phyloP scores from a whole-genome alignment of 2,888 invertebrate species.

The Oxyscelio sp. region DNA sequence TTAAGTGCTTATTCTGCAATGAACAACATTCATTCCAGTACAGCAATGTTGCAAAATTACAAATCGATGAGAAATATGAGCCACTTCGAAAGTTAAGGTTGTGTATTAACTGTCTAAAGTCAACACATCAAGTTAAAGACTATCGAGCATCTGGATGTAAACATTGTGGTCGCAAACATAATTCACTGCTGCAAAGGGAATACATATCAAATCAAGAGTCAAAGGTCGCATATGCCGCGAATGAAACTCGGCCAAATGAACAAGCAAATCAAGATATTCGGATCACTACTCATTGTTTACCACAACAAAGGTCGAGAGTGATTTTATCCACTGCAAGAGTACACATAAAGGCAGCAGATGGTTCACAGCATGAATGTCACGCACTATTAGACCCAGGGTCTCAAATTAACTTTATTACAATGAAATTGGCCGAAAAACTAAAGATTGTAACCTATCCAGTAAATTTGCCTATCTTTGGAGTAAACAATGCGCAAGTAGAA shows the following conservation, averaged over 20 bases:
- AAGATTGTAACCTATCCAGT: not conserved
- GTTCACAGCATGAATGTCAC: not conserved
- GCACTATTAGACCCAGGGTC: not conserved
- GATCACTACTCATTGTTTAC: not conserved
- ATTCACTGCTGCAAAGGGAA: not conserved
- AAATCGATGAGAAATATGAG: not conserved
- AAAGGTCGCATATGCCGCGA: too few relatives aligned
- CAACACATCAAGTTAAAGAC: not conserved
- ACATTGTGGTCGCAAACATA: not conserved
- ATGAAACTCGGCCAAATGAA: not conserved
- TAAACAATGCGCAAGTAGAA: not conserved
- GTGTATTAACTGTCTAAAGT: slow-evolving; percentile 11
- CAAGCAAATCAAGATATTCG: not conserved
- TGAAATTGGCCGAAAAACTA: not conserved
- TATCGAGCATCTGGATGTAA: not conserved
- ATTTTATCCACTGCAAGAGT: slow-evolving; percentile 8
- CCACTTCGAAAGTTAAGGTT: not conserved
- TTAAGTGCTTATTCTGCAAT: not conserved
- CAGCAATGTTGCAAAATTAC: not conserved
- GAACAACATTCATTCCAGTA: not conserved
- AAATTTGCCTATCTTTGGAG: not conserved
- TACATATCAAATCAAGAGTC: too few relatives aligned
- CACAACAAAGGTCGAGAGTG: not conserved
- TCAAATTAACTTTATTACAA: not conserved
- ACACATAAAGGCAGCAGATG: not conserved